A percentile compares a stretch with the other conserved stretches of the same genome.
phyloP scores from a whole-genome alignment of 2,113 vertebrate species.

The Sapayoa aenigma region DNA sequence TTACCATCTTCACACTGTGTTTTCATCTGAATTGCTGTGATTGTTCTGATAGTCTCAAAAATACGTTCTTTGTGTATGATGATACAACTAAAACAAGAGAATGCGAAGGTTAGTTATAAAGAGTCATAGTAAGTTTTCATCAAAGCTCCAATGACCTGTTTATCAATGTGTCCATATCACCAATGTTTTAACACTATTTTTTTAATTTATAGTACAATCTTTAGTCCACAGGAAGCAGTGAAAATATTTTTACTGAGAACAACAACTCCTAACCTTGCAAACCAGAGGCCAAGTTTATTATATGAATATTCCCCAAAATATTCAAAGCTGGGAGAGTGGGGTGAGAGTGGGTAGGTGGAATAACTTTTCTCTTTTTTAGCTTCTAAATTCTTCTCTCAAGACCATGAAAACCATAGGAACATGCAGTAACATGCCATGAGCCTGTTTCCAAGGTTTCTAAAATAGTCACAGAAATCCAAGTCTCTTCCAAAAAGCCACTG shows the following conservation, averaged over 20 bases:
- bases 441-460: neutral
- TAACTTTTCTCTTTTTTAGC: neutral
- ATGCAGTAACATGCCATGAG: neutral
- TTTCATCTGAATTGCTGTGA: neutral
- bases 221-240: neutral
- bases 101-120: neutral
- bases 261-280: neutral
- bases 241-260: neutral
- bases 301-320: neutral
- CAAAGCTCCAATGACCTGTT: neutral
- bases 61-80: neutral
- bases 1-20: neutral
- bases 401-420: neutral
- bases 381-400: neutral
- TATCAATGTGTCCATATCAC: neutral
- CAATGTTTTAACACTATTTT: neutral
- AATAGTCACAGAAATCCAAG: rapidly evolving
- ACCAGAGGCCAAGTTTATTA: neutral
- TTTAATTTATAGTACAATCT: neutral
- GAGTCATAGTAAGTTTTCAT: neutral
- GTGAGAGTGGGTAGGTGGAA: neutral
- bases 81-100: neutral
- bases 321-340: neutral
- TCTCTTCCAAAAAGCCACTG: neutral
- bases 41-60: neutral